These are phyloP conservation scores for Ischnura elegans DNA, from an alignment of 2,888 invertebrate species.

Conservation along the genomic window DNA sequence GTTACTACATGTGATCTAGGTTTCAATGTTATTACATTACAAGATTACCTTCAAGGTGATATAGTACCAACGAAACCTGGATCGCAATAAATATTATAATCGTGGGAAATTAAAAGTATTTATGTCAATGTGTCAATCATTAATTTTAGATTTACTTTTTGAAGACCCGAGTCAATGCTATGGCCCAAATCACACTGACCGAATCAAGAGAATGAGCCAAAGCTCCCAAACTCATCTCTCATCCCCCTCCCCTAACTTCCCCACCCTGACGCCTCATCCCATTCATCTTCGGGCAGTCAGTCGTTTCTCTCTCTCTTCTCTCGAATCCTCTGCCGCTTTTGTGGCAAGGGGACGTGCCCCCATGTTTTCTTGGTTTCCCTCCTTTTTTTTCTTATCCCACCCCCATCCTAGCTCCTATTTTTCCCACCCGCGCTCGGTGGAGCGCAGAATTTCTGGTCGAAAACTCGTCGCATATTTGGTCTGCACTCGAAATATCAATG, in stretches of 20 bases:
- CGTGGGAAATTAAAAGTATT: no score
- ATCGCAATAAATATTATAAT: no score
- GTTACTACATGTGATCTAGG: no score
- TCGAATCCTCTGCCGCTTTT: not conserved
- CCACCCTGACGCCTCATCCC: not conserved
- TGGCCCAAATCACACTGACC: no score
- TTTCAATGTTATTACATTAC: no score
- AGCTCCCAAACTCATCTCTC: not conserved
- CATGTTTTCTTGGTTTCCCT: not conserved
- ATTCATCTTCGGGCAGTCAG: not conserved
- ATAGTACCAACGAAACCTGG: no score
- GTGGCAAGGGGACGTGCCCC: not conserved
- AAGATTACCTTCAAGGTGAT: no score
- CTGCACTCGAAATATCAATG: no score
- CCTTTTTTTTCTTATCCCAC: not conserved
- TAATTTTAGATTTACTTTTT: no score
- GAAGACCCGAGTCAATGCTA: no score
- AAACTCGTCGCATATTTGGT: not conserved
- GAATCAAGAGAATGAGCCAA: no score
- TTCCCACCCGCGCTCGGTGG: not conserved
- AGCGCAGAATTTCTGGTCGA: not conserved
- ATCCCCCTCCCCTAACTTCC: not conserved
- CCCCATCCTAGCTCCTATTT: not conserved
- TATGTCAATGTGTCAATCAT: no score
- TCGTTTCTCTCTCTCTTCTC: not conserved